A percentile compares a stretch with the other conserved stretches of the same genome.
Conservation (phyloP, 2,888 invertebrate species). For the Tiliacea aurago region DNA sequence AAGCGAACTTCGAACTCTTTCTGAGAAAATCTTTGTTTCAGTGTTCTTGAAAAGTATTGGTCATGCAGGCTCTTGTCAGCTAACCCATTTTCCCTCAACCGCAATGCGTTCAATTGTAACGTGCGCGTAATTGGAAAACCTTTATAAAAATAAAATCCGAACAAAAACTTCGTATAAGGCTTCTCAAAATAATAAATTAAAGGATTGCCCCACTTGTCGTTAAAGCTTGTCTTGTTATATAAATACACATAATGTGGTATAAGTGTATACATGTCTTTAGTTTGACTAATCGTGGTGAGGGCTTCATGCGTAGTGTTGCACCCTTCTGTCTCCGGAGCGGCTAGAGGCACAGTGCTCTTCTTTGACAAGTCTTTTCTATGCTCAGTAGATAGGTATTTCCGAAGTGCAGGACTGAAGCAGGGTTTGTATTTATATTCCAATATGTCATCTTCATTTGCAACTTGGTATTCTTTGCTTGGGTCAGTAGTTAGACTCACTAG, state of each 20-base stretch:
- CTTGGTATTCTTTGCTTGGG: conserved; percentile 72
- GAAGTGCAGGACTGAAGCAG: conserved; percentile 73
- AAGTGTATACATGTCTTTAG: conserved; percentile 38
- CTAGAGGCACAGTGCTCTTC: not conserved
- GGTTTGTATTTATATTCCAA: conserved; percentile 67
- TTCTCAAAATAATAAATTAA: conserved; percentile 50
- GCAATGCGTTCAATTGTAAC: conserved; percentile 36
- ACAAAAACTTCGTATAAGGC: conserved; percentile 31
- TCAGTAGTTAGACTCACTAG: conserved; percentile 73
- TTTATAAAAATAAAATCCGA: conserved; percentile 54
- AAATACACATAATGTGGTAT: conserved; percentile 40
- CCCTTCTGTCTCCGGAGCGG: conserved; percentile 5
- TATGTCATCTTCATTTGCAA: conserved; percentile 71
- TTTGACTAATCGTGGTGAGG: conserved; percentile 43
- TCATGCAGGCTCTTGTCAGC: conserved; percentile 48
- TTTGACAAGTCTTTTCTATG: not conserved
- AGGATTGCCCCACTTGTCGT: conserved; percentile 56
- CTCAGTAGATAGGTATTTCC: conserved; percentile 45
- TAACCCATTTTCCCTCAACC: conserved; percentile 54
- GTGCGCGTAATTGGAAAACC: conserved; percentile 51
- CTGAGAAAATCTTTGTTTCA: conserved; percentile 45
- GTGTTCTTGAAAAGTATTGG: conserved; percentile 26
- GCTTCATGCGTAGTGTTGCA: conserved; percentile 49
- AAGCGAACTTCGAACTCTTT: conserved; percentile 55
- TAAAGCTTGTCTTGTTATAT: conserved; percentile 44